These are phyloP conservation scores for Petrolisthes cinctipes DNA, from an alignment of 2,888 invertebrate species.

Conservation along the genomic window DNA sequence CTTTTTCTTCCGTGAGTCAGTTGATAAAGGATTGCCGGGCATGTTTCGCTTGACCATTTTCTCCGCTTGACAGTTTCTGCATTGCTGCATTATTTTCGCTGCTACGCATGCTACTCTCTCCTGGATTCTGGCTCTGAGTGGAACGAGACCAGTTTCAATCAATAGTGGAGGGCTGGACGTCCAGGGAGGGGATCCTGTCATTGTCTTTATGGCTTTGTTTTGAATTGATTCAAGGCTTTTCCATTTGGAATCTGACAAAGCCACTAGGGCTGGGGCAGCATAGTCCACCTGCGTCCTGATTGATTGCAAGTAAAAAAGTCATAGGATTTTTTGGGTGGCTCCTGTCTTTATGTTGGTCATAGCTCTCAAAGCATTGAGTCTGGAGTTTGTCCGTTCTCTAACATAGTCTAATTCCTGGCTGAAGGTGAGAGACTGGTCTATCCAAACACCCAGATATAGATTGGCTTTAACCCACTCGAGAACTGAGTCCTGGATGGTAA, in stretches of 20 bases:
- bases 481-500: not conserved
- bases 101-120: not conserved
- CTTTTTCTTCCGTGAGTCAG: too few species aligned
- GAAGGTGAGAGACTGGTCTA: slow-evolving; percentile 9
- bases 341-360: not conserved
- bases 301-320: not conserved
- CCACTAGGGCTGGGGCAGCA: not conserved
- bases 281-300: not conserved
- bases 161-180: not conserved
- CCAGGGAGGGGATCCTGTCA: not conserved
- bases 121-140: not conserved
- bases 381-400: not conserved
- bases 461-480: not conserved
- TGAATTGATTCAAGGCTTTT: not conserved
- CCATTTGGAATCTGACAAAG: not conserved
- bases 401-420: not conserved
- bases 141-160: not conserved
- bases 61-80: not conserved
- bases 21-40: too few species aligned
- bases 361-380: not conserved
- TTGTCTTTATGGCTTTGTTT: not conserved
- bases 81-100: not conserved
- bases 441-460: slow-evolving; percentile 6
- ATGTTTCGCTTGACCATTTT: not conserved
- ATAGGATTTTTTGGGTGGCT: not conserved